Evolutionary conservation across 2,888 invertebrate genomes (phyloP).

Genomic region (Drosophila demipolita): DNA sequence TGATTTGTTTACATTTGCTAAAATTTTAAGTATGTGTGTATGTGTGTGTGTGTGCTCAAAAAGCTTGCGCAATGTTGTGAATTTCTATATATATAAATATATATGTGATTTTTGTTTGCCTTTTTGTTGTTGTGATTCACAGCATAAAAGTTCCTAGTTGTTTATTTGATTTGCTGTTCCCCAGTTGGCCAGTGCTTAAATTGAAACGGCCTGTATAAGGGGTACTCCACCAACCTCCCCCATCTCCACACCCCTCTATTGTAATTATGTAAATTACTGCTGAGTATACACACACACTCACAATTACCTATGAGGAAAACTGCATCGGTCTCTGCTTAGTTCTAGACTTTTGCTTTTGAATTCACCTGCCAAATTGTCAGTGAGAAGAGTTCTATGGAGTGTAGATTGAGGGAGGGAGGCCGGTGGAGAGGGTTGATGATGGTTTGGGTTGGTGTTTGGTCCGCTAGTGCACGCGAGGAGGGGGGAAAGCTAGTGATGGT

Average conservation of each 20-base stretch:
- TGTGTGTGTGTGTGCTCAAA: conserved; percentile 15
- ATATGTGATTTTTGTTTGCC: no score
- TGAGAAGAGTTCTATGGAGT: neutral
- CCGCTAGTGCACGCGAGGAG: conserved; percentile 49
- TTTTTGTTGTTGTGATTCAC: conserved; percentile 17
- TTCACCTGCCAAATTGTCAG: conserved; percentile 16
- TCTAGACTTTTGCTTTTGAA: conserved; percentile 32
- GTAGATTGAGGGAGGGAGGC: neutral
- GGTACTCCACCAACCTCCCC: neutral
- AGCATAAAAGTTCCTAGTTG: conserved; percentile 22
- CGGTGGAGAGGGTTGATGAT: neutral
- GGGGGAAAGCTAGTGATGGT: neutral
- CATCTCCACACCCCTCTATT: neutral
- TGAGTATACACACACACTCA: neutral
- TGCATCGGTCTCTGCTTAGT: conserved; percentile 21
- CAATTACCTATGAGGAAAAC: conserved; percentile 14
- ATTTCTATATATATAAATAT: conserved; percentile 9
- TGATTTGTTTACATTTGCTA: conserved; percentile 71
- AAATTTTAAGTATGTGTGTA: conserved; percentile 22
- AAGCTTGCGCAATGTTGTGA: conserved; percentile 31
- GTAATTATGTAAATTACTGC: conserved; percentile 47
- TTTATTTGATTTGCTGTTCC: conserved; percentile 22
- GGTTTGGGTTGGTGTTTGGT: neutral
- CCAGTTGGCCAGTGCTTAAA: neutral
- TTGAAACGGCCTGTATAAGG: neutral